Base-by-base conservation (phyloP, 2,888 invertebrate species). In the Eupsilia transversa region DNA sequence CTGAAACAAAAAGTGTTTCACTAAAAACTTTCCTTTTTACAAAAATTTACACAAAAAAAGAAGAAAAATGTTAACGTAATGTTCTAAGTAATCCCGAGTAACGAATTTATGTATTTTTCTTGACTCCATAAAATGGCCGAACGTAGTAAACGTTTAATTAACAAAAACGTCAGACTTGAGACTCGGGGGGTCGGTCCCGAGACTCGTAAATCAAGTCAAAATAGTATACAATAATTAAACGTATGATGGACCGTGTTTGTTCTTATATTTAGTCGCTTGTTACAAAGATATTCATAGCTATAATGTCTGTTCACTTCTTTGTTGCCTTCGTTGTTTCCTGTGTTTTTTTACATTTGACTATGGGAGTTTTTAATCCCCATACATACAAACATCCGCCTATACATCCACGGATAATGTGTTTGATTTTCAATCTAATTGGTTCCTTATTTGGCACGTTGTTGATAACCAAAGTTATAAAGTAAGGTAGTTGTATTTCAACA, bases 211-310 rank as follows among this genome's bases (percentile, higher is more conserved):
- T 89, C 87, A 87, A 82, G 85, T 82, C 82, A 89, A 91, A 91
- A 92, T 92, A 90, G 89, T 91, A 92, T 92, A 91, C 91, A 92
- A 92, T 94, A 93, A 94, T 94, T 94, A 93, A 93, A 93, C 91
- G 92, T 93, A 93, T 93, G 93, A 93, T 92, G 91, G 89, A 89
- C 87, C 86, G 89, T 80, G 85, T 82, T 82, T 82, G 85, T 84
- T 82, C 82, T 84, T 80, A 82, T 80, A 84, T 80, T 82, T 84
- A 84, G 76, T 57, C 49, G 69, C 82, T 82, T 74, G 60, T 72
- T 76, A 84, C 71, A 9, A 54, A 54, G 33, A 72, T 72, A 68
- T 84, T 61, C 43, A 43, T 69, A 57, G 60, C 64, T 84, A 30
- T 27, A 57, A 33, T n/a, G 27, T 63, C 23, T 52, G 20, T 46